Evolutionary conservation across 1,140 invertebrate genomes (phyloP).

Genomic region (Thaumatotibia leucotreta): DNA sequence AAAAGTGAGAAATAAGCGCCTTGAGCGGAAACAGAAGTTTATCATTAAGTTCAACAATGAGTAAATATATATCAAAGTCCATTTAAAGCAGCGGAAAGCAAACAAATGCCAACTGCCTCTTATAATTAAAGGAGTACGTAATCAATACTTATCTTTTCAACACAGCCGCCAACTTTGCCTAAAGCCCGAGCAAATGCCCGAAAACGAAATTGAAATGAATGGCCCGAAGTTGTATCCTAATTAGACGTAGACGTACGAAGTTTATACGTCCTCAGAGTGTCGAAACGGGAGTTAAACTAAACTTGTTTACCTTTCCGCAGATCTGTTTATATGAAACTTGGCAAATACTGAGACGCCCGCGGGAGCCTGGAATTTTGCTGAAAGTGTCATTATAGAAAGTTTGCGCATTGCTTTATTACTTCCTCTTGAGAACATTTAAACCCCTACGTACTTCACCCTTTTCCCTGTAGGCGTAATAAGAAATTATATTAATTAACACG

Average conservation of each 20-base stretch:
- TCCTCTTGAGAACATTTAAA: conserved; percentile 12
- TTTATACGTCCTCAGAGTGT: conserved; percentile 60
- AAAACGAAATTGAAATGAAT: conserved; percentile 64
- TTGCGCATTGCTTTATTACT: conserved; percentile 25
- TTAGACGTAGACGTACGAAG: conserved; percentile 49
- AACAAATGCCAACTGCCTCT: neutral
- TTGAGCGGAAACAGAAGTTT: neutral
- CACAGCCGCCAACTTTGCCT: conserved; percentile 3
- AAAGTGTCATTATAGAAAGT: conserved; percentile 44
- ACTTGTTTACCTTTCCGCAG: conserved; percentile 62
- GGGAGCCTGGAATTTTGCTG: conserved; percentile 45
- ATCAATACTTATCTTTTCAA: conserved; percentile 14
- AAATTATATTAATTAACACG: neutral
- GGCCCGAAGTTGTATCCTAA: conserved; percentile 61
- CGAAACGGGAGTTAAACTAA: conserved; percentile 62
- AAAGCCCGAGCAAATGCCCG: conserved; percentile 18
- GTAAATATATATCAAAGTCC: neutral
- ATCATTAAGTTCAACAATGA: too few relatives aligned
- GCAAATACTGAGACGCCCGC: conserved; percentile 42
- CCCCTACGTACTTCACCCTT: neutral
- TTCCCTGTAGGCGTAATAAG: neutral
- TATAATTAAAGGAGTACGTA: neutral
- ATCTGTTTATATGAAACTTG: conserved; percentile 62
- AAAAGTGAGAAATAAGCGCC: neutral
- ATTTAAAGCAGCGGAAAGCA: neutral